These are phyloP conservation scores for Lasioglossum oenotherae DNA, from an alignment of 2,888 invertebrate genomes.

Conservation along the genomic window DNA sequence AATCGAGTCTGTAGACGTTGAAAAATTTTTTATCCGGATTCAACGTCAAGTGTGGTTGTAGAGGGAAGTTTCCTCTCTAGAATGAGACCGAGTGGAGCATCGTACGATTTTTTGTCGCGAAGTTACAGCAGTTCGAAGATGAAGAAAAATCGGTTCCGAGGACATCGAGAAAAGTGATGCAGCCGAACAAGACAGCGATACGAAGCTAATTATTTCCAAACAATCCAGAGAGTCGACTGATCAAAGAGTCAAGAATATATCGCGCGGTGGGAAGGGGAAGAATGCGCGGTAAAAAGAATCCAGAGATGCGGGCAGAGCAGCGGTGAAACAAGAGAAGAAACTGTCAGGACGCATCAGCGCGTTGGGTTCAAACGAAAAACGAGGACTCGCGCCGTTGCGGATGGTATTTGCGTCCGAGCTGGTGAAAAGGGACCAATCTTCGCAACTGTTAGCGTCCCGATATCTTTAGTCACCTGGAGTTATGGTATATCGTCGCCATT, in stretches of 20 bases:
- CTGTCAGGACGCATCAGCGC: constrained; percentile 22
- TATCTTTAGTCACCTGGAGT: constrained; percentile 76
- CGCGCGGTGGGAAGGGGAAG: not conserved
- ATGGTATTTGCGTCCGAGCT: constrained; percentile 40
- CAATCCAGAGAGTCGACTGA: not conserved
- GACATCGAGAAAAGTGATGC: not conserved
- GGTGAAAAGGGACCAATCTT: constrained; percentile 66
- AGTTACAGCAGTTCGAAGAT: not conserved
- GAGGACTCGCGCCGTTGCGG: constrained; percentile 15
- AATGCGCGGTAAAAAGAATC: constrained; percentile 21
- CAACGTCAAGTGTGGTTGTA: too few species aligned
- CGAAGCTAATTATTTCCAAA: not conserved
- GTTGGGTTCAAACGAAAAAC: constrained; percentile 36
- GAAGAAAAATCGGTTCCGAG: not conserved
- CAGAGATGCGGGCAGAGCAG: not conserved
- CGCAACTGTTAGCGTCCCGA: constrained; percentile 65
- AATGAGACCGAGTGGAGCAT: not conserved
- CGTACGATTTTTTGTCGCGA: not conserved
- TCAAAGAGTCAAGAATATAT: constrained; percentile 19
- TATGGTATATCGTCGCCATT: constrained; percentile 58
- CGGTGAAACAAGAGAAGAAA: constrained; percentile 26
- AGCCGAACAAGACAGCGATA: not conserved
- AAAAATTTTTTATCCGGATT: not conserved
- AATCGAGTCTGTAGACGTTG: too few species aligned
- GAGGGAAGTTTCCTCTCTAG: not conserved